A percentile compares a stretch with the other conserved stretches of the same genome.
phyloP scores from a whole-genome alignment of 2,797 vertebrate genomes.

The Mus spretus region DNA sequence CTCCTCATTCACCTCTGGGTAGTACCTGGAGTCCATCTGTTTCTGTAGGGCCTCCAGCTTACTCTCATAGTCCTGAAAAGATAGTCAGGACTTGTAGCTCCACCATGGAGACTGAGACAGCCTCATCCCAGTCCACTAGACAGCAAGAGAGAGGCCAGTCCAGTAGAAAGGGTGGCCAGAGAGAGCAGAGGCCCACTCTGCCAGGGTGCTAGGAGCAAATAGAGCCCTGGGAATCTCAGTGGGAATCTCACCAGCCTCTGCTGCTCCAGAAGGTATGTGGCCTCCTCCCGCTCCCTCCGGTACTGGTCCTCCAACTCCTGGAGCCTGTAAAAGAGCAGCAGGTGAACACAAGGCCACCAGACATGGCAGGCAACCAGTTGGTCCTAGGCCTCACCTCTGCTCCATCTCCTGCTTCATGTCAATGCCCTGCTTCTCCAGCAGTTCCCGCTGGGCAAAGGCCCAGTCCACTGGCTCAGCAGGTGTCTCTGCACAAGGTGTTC shows the following conservation, averaged over 20 bases:
- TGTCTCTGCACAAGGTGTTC: constrained; percentile 95
- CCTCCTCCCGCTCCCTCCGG: constrained; percentile 96
- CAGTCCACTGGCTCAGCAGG: constrained; percentile 97
- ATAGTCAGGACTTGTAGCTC: neutral
- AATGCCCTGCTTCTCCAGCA: constrained; percentile 99
- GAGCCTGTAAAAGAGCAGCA: constrained; percentile 88
- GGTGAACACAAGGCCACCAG: neutral
- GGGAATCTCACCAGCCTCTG: constrained; percentile 94
- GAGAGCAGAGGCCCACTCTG: fast-evolving
- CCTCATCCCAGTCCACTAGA: neutral
- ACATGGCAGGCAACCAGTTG: neutral
- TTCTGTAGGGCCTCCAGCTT: constrained; percentile 97
- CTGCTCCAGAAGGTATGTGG: constrained; percentile 97
- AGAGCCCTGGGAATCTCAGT: neutral
- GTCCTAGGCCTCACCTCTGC: constrained; percentile 92
- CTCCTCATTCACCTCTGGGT: constrained; percentile 94
- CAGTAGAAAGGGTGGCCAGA: neutral
- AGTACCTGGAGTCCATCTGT: constrained; percentile 96
- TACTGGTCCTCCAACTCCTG: constrained; percentile 99
- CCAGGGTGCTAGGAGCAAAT: neutral
- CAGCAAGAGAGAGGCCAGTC: fast-evolving
- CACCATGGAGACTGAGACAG: neutral
- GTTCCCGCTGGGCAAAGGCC: constrained; percentile 98
- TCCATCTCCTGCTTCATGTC: constrained; percentile 99
- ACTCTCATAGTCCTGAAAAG: constrained; percentile 96